A percentile compares a stretch with the other conserved stretches of the same genome.
Evolutionary conservation across 2,113 vertebrate genomes (phyloP).

Genomic region (Pedionomus torquatus): DNA sequence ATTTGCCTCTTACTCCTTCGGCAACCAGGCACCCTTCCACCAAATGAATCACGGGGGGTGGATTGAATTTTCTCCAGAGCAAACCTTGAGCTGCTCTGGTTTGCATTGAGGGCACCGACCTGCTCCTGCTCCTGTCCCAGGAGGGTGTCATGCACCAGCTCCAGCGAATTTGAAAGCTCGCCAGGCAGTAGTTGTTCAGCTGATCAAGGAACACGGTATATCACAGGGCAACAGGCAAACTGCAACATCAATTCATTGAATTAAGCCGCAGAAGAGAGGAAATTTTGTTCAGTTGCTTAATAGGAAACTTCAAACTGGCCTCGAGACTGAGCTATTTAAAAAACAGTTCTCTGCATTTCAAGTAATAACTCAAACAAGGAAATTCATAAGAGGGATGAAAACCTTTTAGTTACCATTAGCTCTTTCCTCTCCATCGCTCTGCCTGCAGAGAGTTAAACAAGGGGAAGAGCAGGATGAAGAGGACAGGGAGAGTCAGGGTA

Average conservation of each 20-base stretch:
- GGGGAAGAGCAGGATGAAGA: not conserved
- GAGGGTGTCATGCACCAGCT: not conserved
- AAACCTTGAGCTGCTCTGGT: not conserved
- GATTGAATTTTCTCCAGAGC: not conserved
- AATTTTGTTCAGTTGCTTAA: not conserved
- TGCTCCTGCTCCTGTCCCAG: not conserved
- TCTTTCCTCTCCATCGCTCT: not conserved
- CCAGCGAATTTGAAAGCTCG: not conserved
- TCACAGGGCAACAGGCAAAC: not conserved
- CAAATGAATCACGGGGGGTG: fast-evolving
- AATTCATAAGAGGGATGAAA: not conserved
- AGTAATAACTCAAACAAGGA: not conserved
- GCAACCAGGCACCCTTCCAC: not conserved
- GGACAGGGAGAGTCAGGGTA: not conserved
- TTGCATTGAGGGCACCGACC: fast-evolving
- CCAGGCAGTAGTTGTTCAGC: not conserved
- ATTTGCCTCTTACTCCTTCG: not conserved
- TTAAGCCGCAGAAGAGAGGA: not conserved
- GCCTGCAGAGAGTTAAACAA: not conserved
- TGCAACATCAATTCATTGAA: not conserved
- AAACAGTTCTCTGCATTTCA: not conserved
- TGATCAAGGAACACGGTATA: not conserved
- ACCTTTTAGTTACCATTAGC: not conserved
- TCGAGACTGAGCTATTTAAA: not conserved
- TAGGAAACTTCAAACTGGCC: not conserved